Evolutionary conservation across 2,888 invertebrate species (phyloP), one percentile per base, ranked within the genome.

Genomic region (Trilocha varians): DNA sequence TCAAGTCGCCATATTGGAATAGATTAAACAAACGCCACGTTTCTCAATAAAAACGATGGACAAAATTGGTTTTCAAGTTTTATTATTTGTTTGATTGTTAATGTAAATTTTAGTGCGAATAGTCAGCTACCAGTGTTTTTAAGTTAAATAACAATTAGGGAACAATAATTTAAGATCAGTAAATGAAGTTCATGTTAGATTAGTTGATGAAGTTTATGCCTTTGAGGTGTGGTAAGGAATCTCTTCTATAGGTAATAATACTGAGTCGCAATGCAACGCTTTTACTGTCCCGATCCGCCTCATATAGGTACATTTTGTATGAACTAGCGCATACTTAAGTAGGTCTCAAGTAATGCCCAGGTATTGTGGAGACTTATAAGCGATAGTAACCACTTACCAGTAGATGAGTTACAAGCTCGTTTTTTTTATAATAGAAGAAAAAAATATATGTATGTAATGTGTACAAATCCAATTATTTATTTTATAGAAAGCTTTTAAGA

Each of bases 51-150:
- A 25, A 25, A 35, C 32, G 42, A 33, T 43, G 35, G 32, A 47
- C 56, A 53, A 53, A 55, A 54, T 75, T 68, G 65, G 62, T 48
- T 77, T 71, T 65, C 59, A 55, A 48, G 52, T 77, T 78, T 79
- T 78, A 78, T 76, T 63, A 73, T 77, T 80, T 78, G 76, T 80
- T 80, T 78, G 72, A 79, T 74, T 66, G 65, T 68, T 53, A 57
- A 52, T 59, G 50, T 42, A 40, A 46, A 51, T 25, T 25, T 25
- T 11, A 25, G n/a, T 25, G 25, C 25, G 25, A 25, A 53, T 49
- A 40, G 41, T n/a, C n/a, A 17, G 62, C 66, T 65, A 59, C 65
- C 48, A 53, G 55, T 48, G 42, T 57, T 57, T 52, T 52, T 17
- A 49, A 11, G 8, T 11, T 9, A 25, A 6, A 11, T 11, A 9